Evolutionary conservation across 2,113 vertebrate genomes (phyloP).

Genomic region (Nibea coibor): DNA sequence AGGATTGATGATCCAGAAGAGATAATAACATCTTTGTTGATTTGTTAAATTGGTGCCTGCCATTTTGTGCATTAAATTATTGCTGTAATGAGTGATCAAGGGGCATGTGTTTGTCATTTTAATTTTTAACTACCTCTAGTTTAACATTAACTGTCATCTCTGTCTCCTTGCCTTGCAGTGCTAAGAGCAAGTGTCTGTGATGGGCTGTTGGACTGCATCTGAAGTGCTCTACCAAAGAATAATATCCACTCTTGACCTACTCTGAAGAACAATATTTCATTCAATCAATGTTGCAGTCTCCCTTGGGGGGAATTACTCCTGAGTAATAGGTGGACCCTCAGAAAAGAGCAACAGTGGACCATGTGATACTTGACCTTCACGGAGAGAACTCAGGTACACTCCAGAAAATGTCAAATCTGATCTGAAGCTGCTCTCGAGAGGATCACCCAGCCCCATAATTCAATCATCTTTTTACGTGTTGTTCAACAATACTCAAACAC

Average conservation of each 20-base stretch:
- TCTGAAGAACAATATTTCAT: conserved; percentile 90
- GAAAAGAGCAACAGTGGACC: conserved; percentile 74
- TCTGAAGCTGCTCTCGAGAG: conserved; percentile 68
- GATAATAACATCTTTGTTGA: conserved; percentile 71
- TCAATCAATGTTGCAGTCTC: conserved; percentile 60
- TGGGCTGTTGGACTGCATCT: conserved; percentile 87
- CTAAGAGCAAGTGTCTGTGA: conserved; percentile 85
- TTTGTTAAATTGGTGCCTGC: conserved; percentile 64
- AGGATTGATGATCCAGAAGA: conserved; percentile 64
- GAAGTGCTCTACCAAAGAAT: conserved; percentile 89
- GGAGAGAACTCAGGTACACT: conserved; percentile 68
- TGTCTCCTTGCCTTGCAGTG: conserved; percentile 81
- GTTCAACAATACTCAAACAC: conserved; percentile 39
- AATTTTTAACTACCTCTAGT: conserved; percentile 28
- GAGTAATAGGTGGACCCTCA: conserved; percentile 61
- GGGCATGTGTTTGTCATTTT: conserved; percentile 47
- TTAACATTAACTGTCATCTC: conserved; percentile 53
- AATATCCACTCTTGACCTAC: conserved; percentile 88
- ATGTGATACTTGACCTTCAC: conserved; percentile 80
- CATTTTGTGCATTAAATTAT: conserved; percentile 54
- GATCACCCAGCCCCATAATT: conserved; percentile 43
- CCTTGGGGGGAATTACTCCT: conserved; percentile 60
- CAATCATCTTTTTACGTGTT: conserved; percentile 43
- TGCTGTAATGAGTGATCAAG: conserved; percentile 54
- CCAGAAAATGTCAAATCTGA: conserved; percentile 70